Percentiles rank a stretch among this genome's conserved stretches.
Evolutionary conservation across 1,140 invertebrate genomes (phyloP).

Genomic region (Anastrepha ludens): DNA sequence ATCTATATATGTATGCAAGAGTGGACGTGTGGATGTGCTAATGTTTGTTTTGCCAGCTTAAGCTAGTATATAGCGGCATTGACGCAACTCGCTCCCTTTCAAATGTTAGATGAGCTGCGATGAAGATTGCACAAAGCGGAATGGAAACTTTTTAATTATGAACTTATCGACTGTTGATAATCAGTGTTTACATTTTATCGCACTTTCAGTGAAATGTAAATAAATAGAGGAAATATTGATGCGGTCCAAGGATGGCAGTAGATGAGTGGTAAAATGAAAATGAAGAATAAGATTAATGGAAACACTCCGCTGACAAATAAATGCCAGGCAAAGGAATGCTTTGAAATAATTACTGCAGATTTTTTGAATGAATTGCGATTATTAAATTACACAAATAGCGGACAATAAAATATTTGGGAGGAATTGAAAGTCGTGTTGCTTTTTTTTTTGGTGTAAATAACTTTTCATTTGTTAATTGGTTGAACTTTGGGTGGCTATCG

Average conservation of each 20-base stretch:
- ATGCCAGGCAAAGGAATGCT: background rate
- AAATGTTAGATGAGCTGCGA: background rate
- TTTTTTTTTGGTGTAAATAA: no score
- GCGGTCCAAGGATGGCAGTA: background rate
- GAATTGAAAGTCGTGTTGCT: no score
- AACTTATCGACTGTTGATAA: background rate
- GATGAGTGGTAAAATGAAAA: no score
- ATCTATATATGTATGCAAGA: no score
- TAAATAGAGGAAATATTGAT: background rate
- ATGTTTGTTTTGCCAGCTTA: background rate
- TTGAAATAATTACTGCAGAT: background rate
- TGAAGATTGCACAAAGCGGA: background rate
- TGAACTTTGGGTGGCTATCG: no score
- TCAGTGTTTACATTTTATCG: background rate
- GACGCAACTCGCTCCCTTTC: background rate
- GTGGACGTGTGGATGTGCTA: background rate
- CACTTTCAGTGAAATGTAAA: background rate
- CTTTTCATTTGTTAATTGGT: no score
- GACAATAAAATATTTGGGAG: no score
- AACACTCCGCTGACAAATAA: no score
- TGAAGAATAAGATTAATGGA: no score
- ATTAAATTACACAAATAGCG: no score
- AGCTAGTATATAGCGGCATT: background rate
- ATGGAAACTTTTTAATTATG: slow-evolving; percentile 22
- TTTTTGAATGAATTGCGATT: no score